Evolutionary conservation across 2,888 invertebrate species (phyloP), one percentile per base, ranked within the genome.

Genomic region (Lasioglossum pauxillum): DNA sequence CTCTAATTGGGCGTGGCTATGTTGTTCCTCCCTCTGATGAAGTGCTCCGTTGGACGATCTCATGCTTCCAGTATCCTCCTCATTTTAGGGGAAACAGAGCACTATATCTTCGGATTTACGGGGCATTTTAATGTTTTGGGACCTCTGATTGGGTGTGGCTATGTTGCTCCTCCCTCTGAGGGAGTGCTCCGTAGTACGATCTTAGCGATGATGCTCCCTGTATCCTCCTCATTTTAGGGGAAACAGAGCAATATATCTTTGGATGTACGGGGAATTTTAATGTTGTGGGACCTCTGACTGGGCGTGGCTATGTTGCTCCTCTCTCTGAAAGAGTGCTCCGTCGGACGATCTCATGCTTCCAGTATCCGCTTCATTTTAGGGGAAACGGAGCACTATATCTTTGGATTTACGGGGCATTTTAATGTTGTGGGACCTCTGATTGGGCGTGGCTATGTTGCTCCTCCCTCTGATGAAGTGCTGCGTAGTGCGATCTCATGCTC

Each of bases 251-350:
- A 5, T 14, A 16, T 46, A 16, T 16, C 46, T 49, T 49, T 19
- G 19, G 49, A 5, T 5, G 19, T 5, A 5, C 1, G 1, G 1
- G 5, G 5, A 41, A 10, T 41, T 49, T 49, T 2, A 16, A 46
- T 16, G 19, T 19, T 19, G 1, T 5, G 5, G 5, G 19, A 5
- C 16, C 5, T 1, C 16, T 44, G 46, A 46, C 0, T 49, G 19
- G 19, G 46, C 46, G 46, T 49, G 46, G 46, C 46, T 19, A 4
- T 19, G 5, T 19, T 19, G 46, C 46, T 4, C 19, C 46, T 1
- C 3, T 0, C 3, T n/a, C 5, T 12, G 12, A 12, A 4, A 1
- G n/a, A 27, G 10, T n/a, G n/a, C 3, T n/a, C 3, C n/a, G 3
- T 57, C 3, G 23, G 0, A 4, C 4, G 10, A 57, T 23, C 23